Evolutionary conservation across 2,797 vertebrate species (phyloP).

Genomic region (Harpagifer antarcticus): DNA sequence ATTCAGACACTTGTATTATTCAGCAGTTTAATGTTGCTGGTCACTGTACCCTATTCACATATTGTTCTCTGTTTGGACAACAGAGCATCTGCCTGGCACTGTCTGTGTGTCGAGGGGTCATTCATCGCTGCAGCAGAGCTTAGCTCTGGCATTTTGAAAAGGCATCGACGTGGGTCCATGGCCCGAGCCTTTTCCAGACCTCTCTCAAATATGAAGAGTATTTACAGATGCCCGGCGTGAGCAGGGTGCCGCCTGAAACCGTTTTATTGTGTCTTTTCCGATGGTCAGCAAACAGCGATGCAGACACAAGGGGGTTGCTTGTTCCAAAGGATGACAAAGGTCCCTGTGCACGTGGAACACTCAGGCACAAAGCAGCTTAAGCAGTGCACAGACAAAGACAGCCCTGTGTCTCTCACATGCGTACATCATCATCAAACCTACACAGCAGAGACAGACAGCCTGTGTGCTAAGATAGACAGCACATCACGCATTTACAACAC

Average conservation of each 20-base stretch:
- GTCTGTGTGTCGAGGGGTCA: slow-evolving; percentile 61
- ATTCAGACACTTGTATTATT: slow-evolving; percentile 70
- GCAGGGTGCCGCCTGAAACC: slow-evolving; percentile 65
- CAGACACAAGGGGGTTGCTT: slow-evolving; percentile 69
- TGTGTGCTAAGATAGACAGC: slow-evolving; percentile 53
- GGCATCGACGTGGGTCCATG: slow-evolving; percentile 68
- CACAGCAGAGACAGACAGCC: slow-evolving; percentile 58
- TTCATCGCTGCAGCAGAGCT: slow-evolving; percentile 65
- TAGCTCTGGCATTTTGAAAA: slow-evolving; percentile 74
- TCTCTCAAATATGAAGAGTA: slow-evolving; percentile 70
- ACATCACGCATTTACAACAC: slow-evolving; percentile 36
- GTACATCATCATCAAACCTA: slow-evolving; percentile 66
- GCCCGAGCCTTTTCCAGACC: slow-evolving; percentile 69
- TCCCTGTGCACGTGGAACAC: slow-evolving; percentile 65
- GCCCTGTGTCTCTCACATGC: slow-evolving; percentile 62
- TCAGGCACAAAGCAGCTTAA: slow-evolving; percentile 70
- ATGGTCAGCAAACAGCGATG: slow-evolving; percentile 81
- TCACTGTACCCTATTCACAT: slow-evolving; percentile 72
- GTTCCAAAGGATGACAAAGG: slow-evolving; percentile 78
- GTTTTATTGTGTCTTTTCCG: slow-evolving; percentile 80
- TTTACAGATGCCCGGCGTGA: slow-evolving; percentile 66
- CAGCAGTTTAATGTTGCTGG: slow-evolving; percentile 55
- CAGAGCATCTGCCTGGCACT: slow-evolving; percentile 72
- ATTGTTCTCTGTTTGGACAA: slow-evolving; percentile 69
- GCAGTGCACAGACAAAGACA: slow-evolving; percentile 68